Conservation (phyloP, 2,888 invertebrate species). For the Cryptus armator region DNA sequence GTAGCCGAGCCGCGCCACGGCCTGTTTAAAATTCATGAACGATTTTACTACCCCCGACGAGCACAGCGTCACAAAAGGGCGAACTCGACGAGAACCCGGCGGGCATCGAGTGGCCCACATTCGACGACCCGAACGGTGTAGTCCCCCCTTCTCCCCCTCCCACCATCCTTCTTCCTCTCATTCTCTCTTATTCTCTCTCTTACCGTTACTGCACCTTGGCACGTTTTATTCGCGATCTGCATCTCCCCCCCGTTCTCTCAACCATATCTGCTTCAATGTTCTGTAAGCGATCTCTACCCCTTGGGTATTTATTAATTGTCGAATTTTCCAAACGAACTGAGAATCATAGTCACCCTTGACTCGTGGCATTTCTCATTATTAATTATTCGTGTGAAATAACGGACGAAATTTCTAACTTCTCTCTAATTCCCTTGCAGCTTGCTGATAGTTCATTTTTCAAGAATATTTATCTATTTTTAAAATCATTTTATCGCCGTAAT, state of each 20-base stretch:
- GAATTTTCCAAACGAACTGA: constrained; percentile 77
- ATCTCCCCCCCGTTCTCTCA: constrained; percentile 13
- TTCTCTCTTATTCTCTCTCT: not conserved
- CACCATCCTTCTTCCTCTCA: constrained; percentile 13
- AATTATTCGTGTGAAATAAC: constrained; percentile 60
- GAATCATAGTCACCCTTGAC: constrained; percentile 39
- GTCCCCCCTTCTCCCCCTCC: constrained; percentile 34
- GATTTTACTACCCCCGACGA: constrained; percentile 80
- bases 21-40: constrained; percentile 85
- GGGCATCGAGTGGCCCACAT: constrained; percentile 69
- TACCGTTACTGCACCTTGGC: constrained; percentile 36
- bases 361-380: constrained; percentile 51
- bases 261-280: constrained; percentile 28
- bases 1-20: constrained; percentile 66
- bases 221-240: constrained; percentile 47
- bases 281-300: constrained; percentile 53
- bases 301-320: constrained; percentile 82
- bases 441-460: not conserved
- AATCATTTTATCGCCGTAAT: no score
- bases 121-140: constrained; percentile 30
- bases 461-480: not conserved
- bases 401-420: not conserved
- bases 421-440: not conserved
- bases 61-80: constrained; percentile 75
- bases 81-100: constrained; percentile 63